A percentile compares a stretch with the other conserved stretches of the same genome.
These are phyloP conservation scores for Leucophenga montana DNA, from an alignment of 2,888 invertebrate genomes.

Conservation along the genomic window DNA sequence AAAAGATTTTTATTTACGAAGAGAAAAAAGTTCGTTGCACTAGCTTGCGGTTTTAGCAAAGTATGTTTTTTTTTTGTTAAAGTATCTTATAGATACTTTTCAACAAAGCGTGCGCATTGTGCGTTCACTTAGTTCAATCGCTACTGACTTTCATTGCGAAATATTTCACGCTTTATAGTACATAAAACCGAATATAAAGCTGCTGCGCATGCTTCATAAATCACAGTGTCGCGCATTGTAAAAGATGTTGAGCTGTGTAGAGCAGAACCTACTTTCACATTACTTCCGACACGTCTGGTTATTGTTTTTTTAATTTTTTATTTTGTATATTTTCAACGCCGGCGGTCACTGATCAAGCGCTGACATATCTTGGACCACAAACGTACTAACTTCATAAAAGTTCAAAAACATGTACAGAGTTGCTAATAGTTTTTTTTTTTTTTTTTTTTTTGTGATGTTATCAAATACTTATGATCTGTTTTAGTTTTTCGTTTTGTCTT, in stretches of 20 bases:
- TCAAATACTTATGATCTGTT: conserved; percentile 31
- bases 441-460: conserved; percentile 36
- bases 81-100: no score
- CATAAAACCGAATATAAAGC: neutral
- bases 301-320: neutral
- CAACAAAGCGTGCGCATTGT: no score
- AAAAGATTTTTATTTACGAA: neutral
- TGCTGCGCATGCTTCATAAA: conserved; percentile 35
- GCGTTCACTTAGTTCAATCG: no score
- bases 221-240: conserved; percentile 20
- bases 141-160: no score
- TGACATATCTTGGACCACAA: conserved; percentile 11
- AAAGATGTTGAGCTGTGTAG: neutral
- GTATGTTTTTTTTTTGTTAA: no score
- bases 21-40: conserved; percentile 10
- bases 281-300: neutral
- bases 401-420: no score
- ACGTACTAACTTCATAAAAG: no score
- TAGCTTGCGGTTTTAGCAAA: neutral
- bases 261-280: neutral
- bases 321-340: no score
- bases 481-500: conserved; percentile 21
- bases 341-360: conserved; percentile 13
- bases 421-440: neutral
- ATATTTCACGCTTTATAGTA: no score